phyloP scores from a whole-genome alignment of 2,888 invertebrate species.

The Brachyptera putata region DNA sequence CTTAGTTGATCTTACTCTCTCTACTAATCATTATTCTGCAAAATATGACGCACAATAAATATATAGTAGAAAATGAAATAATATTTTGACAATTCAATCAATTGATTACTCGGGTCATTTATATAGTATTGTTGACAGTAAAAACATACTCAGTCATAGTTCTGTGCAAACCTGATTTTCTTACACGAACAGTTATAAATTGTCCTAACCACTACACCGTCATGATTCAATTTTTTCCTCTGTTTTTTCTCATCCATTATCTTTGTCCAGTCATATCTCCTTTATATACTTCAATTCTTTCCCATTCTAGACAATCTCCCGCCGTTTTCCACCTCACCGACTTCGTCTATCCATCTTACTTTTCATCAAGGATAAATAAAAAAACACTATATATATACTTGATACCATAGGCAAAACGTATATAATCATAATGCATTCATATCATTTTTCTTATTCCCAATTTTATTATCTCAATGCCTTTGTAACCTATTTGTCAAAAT shows the following conservation, averaged over 20 bases:
- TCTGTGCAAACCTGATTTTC: no score
- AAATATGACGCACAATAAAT: no score
- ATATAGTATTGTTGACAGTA: no score
- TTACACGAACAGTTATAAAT: no score
- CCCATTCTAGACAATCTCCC: constrained; percentile 6
- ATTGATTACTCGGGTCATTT: no score
- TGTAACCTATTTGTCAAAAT: constrained; percentile 19
- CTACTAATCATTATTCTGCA: no score
- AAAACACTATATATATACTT: neutral
- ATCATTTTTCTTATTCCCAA: constrained; percentile 21
- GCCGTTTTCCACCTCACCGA: constrained; percentile 16
- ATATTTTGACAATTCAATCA: no score
- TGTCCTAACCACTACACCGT: no score
- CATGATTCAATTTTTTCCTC: no score
- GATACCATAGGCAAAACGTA: constrained; percentile 8
- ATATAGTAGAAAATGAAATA: no score
- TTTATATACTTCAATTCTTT: neutral
- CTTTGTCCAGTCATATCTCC: constrained; percentile 8
- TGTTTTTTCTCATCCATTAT: constrained; percentile 11
- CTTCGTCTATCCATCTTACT: constrained; percentile 9
- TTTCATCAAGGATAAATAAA: constrained; percentile 10
- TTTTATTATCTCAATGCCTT: constrained; percentile 19
- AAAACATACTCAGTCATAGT: no score
- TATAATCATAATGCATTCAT: constrained; percentile 20
- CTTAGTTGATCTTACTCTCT: no score